phyloP scores from a whole-genome alignment of 2,888 invertebrate species.

The Galerucella pusilla region DNA sequence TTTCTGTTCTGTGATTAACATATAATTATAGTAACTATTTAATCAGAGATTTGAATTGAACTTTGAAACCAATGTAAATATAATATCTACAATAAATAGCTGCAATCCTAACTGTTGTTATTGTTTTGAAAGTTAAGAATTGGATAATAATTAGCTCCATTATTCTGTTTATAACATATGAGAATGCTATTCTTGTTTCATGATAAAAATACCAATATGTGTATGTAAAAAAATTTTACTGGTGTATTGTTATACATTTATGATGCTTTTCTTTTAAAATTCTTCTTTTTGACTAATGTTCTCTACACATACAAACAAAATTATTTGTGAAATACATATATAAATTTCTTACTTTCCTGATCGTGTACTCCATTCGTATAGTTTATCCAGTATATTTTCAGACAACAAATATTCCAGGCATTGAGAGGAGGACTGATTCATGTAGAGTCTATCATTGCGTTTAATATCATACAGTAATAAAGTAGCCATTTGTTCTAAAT shows the following conservation, averaged over 20 bases:
- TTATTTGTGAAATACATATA: conserved; percentile 13
- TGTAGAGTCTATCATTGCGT: conserved; percentile 68
- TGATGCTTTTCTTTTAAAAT: background rate
- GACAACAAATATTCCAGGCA: conserved; percentile 82
- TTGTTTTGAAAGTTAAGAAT: too few relatives aligned
- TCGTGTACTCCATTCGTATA: conserved; percentile 86
- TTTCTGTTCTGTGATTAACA: too few relatives aligned
- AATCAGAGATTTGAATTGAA: too few relatives aligned
- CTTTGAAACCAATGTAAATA: too few relatives aligned
- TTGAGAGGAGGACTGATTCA: conserved; percentile 68
- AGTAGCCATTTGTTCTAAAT: conserved; percentile 90
- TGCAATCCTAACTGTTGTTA: too few relatives aligned
- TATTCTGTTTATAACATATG: too few relatives aligned
- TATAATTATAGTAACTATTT: too few relatives aligned
- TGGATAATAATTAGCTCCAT: too few relatives aligned
- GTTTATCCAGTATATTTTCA: conserved; percentile 86
- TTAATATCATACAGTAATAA: conserved; percentile 83
- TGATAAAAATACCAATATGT: too few relatives aligned
- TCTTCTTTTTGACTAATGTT: background rate
- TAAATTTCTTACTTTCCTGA: conserved; percentile 76
- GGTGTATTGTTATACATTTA: background rate
- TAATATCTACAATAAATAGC: too few relatives aligned
- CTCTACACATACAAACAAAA: conserved; percentile 2
- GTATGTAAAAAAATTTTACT: too few relatives aligned
- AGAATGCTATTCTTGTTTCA: too few relatives aligned